These are phyloP conservation scores for Rhyacichthys aspro DNA, from an alignment of 2,797 vertebrate species.

Conservation along the genomic window DNA sequence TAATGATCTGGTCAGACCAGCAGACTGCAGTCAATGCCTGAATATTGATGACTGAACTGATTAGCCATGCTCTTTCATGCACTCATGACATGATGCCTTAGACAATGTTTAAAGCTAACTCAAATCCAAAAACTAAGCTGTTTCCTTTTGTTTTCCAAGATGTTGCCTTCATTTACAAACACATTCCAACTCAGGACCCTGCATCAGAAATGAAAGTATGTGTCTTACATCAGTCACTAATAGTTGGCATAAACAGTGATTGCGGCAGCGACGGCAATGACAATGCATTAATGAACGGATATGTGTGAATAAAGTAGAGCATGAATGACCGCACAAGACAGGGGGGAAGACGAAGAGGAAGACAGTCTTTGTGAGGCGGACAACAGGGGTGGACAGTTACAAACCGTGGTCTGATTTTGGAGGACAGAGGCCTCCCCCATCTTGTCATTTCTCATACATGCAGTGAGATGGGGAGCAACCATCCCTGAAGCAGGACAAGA, in stretches of 20 bases:
- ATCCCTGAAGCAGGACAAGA: constrained; percentile 95
- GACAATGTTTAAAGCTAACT: constrained; percentile 29
- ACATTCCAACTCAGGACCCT: background rate
- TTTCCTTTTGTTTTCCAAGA: background rate
- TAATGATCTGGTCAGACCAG: background rate
- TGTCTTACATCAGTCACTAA: background rate
- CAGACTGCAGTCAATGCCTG: constrained; percentile 28
- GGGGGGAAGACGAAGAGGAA: constrained; percentile 16
- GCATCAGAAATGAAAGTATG: background rate
- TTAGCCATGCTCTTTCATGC: constrained; percentile 71
- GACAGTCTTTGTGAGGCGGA: constrained; percentile 67
- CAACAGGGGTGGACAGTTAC: constrained; percentile 87
- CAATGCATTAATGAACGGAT: constrained; percentile 84
- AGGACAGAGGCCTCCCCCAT: constrained; percentile 98
- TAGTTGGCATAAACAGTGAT: constrained; percentile 36
- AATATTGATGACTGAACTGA: constrained; percentile 38
- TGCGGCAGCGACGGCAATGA: constrained; percentile 46
- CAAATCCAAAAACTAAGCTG: constrained; percentile 17
- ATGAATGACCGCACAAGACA: constrained; percentile 86
- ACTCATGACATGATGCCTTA: constrained; percentile 34
- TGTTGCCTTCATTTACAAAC: no score
- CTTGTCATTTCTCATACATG: constrained; percentile 99
- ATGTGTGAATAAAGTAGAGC: constrained; percentile 86
- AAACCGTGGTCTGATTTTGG: constrained; percentile 99
- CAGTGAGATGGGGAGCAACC: constrained; percentile 97